These are phyloP conservation scores for Caranx ignobilis DNA, from an alignment of 2,113 vertebrate genomes.

Conservation along the genomic window DNA sequence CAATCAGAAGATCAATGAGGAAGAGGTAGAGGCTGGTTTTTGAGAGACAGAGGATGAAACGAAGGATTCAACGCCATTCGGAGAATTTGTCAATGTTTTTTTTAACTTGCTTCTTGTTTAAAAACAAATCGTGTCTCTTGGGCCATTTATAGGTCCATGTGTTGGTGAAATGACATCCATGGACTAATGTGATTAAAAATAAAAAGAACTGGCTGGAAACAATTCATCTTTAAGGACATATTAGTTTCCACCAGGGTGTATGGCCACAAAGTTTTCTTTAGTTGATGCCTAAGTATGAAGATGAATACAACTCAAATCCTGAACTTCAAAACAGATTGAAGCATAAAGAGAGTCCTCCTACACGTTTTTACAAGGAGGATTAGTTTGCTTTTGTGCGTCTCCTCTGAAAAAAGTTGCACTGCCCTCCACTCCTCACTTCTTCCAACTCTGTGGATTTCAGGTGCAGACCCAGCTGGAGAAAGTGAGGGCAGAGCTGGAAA, in stretches of 20 bases:
- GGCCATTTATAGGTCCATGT: neutral
- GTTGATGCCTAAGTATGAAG: neutral
- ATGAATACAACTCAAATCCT: neutral
- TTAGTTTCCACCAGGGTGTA: neutral
- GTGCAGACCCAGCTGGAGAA: constrained; percentile 87
- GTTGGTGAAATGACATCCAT: neutral
- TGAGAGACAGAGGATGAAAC: neutral
- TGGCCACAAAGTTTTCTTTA: neutral
- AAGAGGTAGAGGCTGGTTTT: constrained; percentile 83
- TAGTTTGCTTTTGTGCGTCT: neutral
- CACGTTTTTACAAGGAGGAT: neutral
- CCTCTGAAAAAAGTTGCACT: neutral
- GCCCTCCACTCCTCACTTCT: constrained; percentile 11
- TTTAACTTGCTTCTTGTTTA: too few species aligned
- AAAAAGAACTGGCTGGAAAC: too few species aligned
- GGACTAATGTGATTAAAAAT: too few species aligned
- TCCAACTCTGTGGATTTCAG: constrained; percentile 47
- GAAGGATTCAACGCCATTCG: too few species aligned
- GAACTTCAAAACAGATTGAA: neutral
- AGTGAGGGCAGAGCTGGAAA: constrained; percentile 88
- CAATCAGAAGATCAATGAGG: constrained; percentile 89
- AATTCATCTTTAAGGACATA: neutral
- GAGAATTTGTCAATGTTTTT: too few species aligned
- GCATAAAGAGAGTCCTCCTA: constrained; percentile 19
- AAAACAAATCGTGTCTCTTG: neutral